Percentiles rank a stretch among this genome's conserved stretches.
Conservation (phyloP, 2,888 invertebrate genomes). For the Drosophila quasianomalipes region DNA sequence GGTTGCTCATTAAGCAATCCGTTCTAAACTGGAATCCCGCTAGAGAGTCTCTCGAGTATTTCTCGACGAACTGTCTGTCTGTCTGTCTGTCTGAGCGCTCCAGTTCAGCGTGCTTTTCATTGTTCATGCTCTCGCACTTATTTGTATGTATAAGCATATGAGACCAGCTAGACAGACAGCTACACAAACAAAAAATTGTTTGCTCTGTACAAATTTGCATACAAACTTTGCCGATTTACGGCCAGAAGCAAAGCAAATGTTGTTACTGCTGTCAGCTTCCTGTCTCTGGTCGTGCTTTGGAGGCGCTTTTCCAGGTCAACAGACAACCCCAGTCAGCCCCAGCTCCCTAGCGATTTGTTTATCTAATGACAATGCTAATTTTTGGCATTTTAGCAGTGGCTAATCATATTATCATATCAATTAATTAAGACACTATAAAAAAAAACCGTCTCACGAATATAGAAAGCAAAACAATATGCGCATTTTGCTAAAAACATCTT, state of each 20-base stretch:
- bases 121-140: constrained; percentile 6
- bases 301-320: constrained; percentile 41
- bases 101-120: not conserved
- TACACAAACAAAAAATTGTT: constrained; percentile 34
- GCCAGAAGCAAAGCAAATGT: constrained; percentile 23
- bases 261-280: constrained; percentile 53
- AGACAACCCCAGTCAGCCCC: not conserved
- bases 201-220: constrained; percentile 62
- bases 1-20: constrained; percentile 67
- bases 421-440: constrained; percentile 19
- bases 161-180: constrained; percentile 10
- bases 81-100: not conserved
- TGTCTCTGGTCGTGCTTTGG: constrained; percentile 54
- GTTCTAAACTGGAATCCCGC: constrained; percentile 61
- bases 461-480: constrained; percentile 2
- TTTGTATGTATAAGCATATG: not conserved
- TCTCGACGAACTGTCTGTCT: constrained; percentile 50
- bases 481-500: constrained; percentile 21
- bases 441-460: not conserved
- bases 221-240: constrained; percentile 61
- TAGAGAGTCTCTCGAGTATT: constrained; percentile 30
- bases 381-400: constrained; percentile 32
- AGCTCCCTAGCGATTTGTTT: not conserved
- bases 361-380: constrained; percentile 32
- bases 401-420: constrained; percentile 26